These are phyloP conservation scores for Trilocha varians DNA, from an alignment of 2,888 invertebrate genomes.

Conservation along the genomic window DNA sequence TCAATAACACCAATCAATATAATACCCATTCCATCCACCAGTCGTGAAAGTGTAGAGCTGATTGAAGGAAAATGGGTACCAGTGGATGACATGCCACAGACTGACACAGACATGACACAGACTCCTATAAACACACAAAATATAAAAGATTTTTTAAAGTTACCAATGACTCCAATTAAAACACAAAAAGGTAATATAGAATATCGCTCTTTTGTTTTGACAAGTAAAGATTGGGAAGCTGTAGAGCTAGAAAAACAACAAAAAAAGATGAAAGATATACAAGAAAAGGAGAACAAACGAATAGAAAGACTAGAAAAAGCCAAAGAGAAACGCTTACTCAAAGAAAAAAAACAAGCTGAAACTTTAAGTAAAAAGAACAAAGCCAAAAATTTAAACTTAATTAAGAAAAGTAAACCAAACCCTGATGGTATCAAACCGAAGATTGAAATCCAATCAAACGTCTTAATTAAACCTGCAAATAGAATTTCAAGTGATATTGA, in stretches of 20 bases:
- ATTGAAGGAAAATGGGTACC: constrained; percentile 13
- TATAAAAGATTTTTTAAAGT: constrained; percentile 15
- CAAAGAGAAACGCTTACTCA: constrained; percentile 12
- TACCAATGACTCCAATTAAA: constrained; percentile 15
- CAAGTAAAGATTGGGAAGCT: constrained; percentile 16
- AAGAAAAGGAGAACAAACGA: constrained; percentile 15
- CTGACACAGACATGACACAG: constrained; percentile 11
- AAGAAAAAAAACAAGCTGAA: constrained; percentile 15
- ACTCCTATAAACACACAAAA: constrained; percentile 12
- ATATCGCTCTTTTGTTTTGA: constrained; percentile 16
- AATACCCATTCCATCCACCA: constrained; percentile 11
- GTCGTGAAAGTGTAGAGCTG: constrained; percentile 15
- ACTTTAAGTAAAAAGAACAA: constrained; percentile 14
- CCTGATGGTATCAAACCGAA: constrained; percentile 12
- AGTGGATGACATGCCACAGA: constrained; percentile 13
- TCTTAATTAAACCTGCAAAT: constrained; percentile 15
- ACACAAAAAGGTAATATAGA: constrained; percentile 13
- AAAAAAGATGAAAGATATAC: constrained; percentile 16
- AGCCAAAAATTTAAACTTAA: constrained; percentile 12
- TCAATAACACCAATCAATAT: constrained; percentile 9
- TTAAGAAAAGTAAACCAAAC: constrained; percentile 16
- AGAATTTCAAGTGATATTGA: constrained; percentile 13
- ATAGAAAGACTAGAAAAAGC: constrained; percentile 15
- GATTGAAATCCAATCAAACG: constrained; percentile 15
- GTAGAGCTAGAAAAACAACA: constrained; percentile 17